Base-by-base conservation (phyloP, 1,140 invertebrate genomes). In the Xylocopa sonorina region DNA sequence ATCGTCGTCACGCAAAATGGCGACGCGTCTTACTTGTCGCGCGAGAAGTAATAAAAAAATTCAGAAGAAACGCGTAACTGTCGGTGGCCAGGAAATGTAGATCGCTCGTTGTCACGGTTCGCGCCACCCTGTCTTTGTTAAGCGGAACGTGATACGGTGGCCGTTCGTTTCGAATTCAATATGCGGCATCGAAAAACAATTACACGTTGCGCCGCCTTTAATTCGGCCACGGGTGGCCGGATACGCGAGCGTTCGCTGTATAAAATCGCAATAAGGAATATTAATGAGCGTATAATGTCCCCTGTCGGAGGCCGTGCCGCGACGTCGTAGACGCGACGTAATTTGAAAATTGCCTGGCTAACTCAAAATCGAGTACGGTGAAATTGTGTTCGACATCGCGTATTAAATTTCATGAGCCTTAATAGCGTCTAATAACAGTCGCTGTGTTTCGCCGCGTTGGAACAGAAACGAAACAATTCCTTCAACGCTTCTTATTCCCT, bases 111-210 rank as follows among this genome's bases (percentile, higher is more conserved):
- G 48, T 62, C 43, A 16, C 68, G 32, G 43, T 38, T 10, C n/a
- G 7, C 16, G 18, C 10, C 50, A 50, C 38, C n/a, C n/a, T n/a
- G 51, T 57, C 68, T 57, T 29, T 24, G 51, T 41, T 41, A 18
- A 60, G 43, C 43, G 14, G 21, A 60, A 75, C 48, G 29, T 18
- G 1, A 27, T 14, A 1, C 29, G 27, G 43, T 27, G n/a, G 46
- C 3, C n/a, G 34, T 16, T n/a, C 43, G 55, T 66, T 71, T 75
- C 21, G 75, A 69, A 88, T 87, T 82, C 78, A 86, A 88, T 88
- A 83, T 88, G 85, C 88, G 63, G 67, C 73, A 83, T 73, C 73
- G 78, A 86, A 84, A 89, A 89, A 89, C 88, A 89, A 89, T 89
- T 89, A 88, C 78, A 77, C 78, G 78, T 72, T 78, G 58, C 76